Evolutionary conservation across 2,888 invertebrate genomes (phyloP).

Genomic region (Orthosia gothica): DNA sequence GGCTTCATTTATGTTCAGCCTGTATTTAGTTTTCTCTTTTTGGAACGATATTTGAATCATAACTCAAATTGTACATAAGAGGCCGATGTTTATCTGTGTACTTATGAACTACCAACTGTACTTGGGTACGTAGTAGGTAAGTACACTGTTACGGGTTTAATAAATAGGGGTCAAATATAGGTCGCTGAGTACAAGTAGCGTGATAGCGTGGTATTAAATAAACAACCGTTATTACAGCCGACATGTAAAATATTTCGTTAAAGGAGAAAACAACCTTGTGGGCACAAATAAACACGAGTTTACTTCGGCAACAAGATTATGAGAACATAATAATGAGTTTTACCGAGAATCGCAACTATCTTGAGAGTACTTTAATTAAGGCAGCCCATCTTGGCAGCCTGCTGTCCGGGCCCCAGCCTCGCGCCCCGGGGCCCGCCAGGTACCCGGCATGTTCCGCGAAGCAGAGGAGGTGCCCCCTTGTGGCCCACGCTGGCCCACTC

Average conservation of each 20-base stretch:
- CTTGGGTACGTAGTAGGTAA: neutral
- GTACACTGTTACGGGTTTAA: slow-evolving; percentile 3
- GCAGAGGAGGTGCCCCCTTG: slow-evolving; percentile 13
- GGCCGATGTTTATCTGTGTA: neutral
- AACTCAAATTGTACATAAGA: neutral
- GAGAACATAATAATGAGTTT: slow-evolving; percentile 25
- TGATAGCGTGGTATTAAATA: slow-evolving; percentile 13
- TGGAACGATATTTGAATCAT: neutral
- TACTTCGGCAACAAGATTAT: slow-evolving; percentile 26
- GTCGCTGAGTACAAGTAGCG: slow-evolving; percentile 31
- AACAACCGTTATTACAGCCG: neutral
- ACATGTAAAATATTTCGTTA: slow-evolving; percentile 6
- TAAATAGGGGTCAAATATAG: slow-evolving; percentile 23
- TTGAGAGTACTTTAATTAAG: slow-evolving; percentile 43
- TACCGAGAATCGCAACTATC: slow-evolving; percentile 39
- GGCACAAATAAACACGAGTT: neutral
- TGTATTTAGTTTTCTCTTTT: too few relatives aligned
- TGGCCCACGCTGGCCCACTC: slow-evolving; percentile 12
- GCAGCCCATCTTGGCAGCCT: slow-evolving; percentile 18
- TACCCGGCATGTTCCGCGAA: slow-evolving; percentile 13
- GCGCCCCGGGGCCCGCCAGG: slow-evolving; percentile 4
- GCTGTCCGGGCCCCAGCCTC: slow-evolving; percentile 6
- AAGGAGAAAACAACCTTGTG: slow-evolving; percentile 2
- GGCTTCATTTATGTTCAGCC: neutral
- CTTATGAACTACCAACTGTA: neutral